Conservation (phyloP, 2,888 invertebrate genomes). For the Epistrophe eligans region DNA sequence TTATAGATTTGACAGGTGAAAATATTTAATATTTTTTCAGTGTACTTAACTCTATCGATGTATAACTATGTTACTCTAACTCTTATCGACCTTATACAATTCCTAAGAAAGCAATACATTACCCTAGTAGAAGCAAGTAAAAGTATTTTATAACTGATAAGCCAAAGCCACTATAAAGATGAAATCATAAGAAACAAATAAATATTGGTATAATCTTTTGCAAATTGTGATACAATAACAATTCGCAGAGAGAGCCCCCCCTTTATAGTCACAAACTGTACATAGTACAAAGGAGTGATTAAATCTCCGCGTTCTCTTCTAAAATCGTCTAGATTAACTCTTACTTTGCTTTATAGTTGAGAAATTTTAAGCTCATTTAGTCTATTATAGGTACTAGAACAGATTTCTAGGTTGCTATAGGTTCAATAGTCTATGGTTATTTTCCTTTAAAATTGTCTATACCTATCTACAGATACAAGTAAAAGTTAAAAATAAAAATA, state of each 20-base stretch:
- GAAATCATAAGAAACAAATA: slow-evolving; percentile 7
- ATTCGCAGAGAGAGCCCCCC: slow-evolving; percentile 25
- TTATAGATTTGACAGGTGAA: too few relatives aligned
- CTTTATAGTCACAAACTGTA: background rate
- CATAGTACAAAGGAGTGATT: background rate
- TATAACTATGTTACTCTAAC: too few relatives aligned
- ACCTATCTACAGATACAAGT: background rate
- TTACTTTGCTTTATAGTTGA: slow-evolving; percentile 8
- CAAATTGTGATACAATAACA: slow-evolving; percentile 45
- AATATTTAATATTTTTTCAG: too few relatives aligned
- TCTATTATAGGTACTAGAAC: slow-evolving; percentile 42
- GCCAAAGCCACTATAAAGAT: background rate
- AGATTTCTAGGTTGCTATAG: slow-evolving; percentile 28
- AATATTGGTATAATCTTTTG: slow-evolving; percentile 18
- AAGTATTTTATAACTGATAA: slow-evolving; percentile 61
- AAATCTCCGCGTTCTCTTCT: slow-evolving; percentile 42
- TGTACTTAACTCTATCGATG: too few relatives aligned
- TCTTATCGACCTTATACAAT: background rate
- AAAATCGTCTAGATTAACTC: slow-evolving; percentile 47
- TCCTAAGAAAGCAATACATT: slow-evolving; percentile 23
- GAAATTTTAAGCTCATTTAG: slow-evolving; percentile 34
- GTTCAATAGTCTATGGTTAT: slow-evolving; percentile 43
- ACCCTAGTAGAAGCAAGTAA: slow-evolving; percentile 39
- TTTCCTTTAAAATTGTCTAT: slow-evolving; percentile 9
- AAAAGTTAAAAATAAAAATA: slow-evolving; percentile 14